A percentile compares a stretch with the other conserved stretches of the same genome.
These are phyloP conservation scores for Bombyx huttoni DNA, from an alignment of 2,888 invertebrate species.

Conservation along the genomic window DNA sequence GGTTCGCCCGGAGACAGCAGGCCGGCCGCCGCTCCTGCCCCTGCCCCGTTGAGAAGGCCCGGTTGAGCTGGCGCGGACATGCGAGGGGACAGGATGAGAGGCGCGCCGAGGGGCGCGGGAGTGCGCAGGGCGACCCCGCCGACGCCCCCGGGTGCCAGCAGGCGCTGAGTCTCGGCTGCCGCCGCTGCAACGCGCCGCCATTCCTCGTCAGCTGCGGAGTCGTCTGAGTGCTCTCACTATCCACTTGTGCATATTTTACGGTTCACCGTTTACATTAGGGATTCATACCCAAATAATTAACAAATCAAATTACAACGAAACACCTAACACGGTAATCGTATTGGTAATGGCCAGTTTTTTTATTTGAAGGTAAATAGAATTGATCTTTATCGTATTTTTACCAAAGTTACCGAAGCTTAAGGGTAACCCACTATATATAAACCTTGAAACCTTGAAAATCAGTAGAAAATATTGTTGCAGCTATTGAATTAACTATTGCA, in stretches of 20 bases:
- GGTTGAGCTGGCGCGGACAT: constrained; percentile 87
- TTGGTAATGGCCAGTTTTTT: no score
- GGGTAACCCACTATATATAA: no score
- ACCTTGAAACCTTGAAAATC: no score
- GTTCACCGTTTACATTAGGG: background rate
- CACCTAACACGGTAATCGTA: no score
- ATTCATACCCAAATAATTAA: no score
- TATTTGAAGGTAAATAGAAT: no score
- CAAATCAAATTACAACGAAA: no score
- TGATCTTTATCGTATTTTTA: no score
- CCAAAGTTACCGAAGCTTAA: no score
- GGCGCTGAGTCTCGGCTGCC: constrained; percentile 84
- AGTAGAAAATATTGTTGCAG: no score
- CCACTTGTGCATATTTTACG: background rate
- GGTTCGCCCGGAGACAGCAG: no score
- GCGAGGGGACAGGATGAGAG: constrained; percentile 91
- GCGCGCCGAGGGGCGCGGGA: constrained; percentile 89
- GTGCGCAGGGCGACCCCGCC: constrained; percentile 76
- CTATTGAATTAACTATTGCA: no score
- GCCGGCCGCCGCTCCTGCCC: constrained; percentile 49
- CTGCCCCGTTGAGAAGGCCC: constrained; percentile 72
- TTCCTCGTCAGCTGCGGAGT: constrained; percentile 83
- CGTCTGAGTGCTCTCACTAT: constrained; percentile 57
- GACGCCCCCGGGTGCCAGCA: constrained; percentile 74
- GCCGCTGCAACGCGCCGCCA: constrained; percentile 88